Base-by-base conservation (phyloP, 1,140 invertebrate genomes). In the Cherax destructor region DNA sequence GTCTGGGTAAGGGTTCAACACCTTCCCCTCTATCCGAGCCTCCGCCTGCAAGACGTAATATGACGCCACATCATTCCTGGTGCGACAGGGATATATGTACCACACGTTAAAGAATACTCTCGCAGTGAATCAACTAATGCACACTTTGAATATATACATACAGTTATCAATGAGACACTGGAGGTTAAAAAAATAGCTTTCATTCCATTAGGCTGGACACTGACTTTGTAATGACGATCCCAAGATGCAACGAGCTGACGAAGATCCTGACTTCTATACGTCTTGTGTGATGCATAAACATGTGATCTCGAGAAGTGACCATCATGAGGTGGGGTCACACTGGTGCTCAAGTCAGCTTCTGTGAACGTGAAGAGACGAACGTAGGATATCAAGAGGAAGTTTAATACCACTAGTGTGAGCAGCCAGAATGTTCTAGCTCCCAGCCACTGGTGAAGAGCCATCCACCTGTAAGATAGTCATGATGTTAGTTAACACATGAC, bases 1-100 rank as follows among this genome's bases (percentile, higher is more conserved):
- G 76, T 16, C 78, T 0, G 86, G 86, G 41, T 88, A 88, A 13
- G 77, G 41, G 77, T 79, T 79, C 41, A 88, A 9, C 41, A 88
- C 59, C 24, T 76, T n/a, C 0, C 56, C 86, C 18, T 41, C n/a
- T 18, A 76, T 24, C 21, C 24, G 18, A 30, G 61, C 21, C 4
- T 30, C 10, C 6, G 79, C 56, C 86, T 88, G 77, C n/a, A 81
- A 81, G 24, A 56, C 0, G 0, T 9, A 56, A 56, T 7, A 41
- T 41, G 30, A 41, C 30, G 30, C 2, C 30, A 41, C 30, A 41
- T 7, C 52, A 56, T 13, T 56, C 52, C 6, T 9, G 11, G 1
- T 0, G 7, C 52, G 3, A 1, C 52, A 56, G 52, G 11, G 3
- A 13, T 56, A 7, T 56, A 7, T 9, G 11, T 9, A 56, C 11